Conservation (phyloP, 1,140 invertebrate genomes). For the Lethrus apterus region DNA sequence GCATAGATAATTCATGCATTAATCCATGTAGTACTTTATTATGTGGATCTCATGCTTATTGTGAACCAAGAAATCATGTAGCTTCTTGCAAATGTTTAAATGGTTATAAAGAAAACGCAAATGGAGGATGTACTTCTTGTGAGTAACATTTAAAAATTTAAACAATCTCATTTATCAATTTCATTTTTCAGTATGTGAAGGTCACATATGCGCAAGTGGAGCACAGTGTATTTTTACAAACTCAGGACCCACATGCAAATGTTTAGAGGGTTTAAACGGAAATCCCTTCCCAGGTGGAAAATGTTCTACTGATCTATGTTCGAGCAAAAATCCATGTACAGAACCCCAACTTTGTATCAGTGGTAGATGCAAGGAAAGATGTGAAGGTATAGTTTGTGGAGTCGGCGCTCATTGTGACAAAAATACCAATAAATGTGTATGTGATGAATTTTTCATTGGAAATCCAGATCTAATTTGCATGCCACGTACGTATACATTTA, state of each 20-base stretch:
- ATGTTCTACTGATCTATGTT: slow-evolving; percentile 75
- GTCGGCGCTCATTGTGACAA: slow-evolving; percentile 75
- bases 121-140: slow-evolving; percentile 74
- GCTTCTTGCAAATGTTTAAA: slow-evolving; percentile 80
- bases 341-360: slow-evolving; percentile 73
- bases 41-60: slow-evolving; percentile 78
- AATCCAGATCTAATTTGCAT: slow-evolving; percentile 84
- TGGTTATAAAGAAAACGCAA: slow-evolving; percentile 67
- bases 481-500: slow-evolving; percentile 66
- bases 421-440: slow-evolving; percentile 73
- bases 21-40: slow-evolving; percentile 72
- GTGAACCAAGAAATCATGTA: slow-evolving; percentile 80
- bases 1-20: slow-evolving; percentile 65
- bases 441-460: slow-evolving; percentile 78
- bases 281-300: slow-evolving; percentile 85
- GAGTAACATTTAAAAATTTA: slow-evolving; percentile 31
- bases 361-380: slow-evolving; percentile 75
- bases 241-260: slow-evolving; percentile 79
- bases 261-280: slow-evolving; percentile 73
- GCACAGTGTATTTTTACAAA: slow-evolving; percentile 82
- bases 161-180: slow-evolving; percentile 7
- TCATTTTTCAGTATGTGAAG: slow-evolving; percentile 60
- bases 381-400: slow-evolving; percentile 75
- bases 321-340: slow-evolving; percentile 63
- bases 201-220: slow-evolving; percentile 69